phyloP scores from a whole-genome alignment of 1,140 invertebrate genomes.

The Drosophila bifasciata region DNA sequence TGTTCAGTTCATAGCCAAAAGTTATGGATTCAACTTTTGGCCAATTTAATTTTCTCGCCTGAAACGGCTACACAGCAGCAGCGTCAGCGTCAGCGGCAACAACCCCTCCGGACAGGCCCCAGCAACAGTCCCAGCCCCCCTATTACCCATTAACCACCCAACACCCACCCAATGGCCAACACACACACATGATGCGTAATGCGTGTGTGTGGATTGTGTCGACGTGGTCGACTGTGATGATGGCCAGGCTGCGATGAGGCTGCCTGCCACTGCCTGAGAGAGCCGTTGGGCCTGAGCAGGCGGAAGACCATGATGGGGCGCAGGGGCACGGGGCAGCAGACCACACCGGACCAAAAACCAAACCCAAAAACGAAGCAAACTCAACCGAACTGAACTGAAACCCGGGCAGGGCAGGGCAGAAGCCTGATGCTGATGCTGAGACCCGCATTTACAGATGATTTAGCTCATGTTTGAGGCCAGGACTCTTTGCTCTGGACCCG shows the following conservation, averaged over 20 bases:
- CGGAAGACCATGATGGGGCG: not conserved
- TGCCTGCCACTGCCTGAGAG: too few species aligned
- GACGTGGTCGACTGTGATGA: slow-evolving; percentile 48
- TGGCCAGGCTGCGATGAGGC: slow-evolving; percentile 34
- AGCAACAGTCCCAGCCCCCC: not conserved
- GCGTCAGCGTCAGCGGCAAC: slow-evolving; percentile 51
- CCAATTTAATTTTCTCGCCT: slow-evolving; percentile 84
- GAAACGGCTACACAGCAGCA: slow-evolving; percentile 73
- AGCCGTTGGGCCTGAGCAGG: slow-evolving; percentile 1
- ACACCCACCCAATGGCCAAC: not conserved
- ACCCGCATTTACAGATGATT: slow-evolving; percentile 82
- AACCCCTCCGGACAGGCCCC: slow-evolving; percentile 1
- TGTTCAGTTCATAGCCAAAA: slow-evolving; percentile 79
- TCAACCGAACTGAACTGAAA: slow-evolving; percentile 18
- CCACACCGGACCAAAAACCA: slow-evolving; percentile 3
- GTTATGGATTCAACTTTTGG: slow-evolving; percentile 84
- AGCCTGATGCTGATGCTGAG: slow-evolving; percentile 28
- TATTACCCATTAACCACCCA: not conserved
- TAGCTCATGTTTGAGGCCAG: slow-evolving; percentile 80
- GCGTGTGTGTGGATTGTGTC: slow-evolving; percentile 47
- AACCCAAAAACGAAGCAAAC: slow-evolving; percentile 1
- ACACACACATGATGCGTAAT: slow-evolving; percentile 11
- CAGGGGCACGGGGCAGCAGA: too few species aligned
- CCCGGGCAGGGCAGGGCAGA: too few species aligned
- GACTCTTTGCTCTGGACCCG: slow-evolving; percentile 42